A percentile compares a stretch with the other conserved stretches of the same genome.
Conservation (phyloP, 37 sponge, comb jelly and placozoan species). For the Corticium candelabrum region DNA sequence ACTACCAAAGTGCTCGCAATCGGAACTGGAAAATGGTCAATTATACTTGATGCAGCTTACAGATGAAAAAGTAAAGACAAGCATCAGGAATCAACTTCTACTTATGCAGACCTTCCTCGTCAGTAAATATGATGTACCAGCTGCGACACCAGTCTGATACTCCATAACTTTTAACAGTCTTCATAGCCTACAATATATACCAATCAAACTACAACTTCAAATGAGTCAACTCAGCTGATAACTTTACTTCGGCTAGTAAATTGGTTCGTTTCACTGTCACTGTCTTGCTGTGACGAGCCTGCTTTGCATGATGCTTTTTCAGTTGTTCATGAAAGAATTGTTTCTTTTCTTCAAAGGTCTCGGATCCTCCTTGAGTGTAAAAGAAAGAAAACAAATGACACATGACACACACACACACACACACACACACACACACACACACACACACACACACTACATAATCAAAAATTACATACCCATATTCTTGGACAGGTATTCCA, state of each 20-base stretch:
- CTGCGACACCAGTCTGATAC: constrained; percentile 53
- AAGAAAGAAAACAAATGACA: background rate
- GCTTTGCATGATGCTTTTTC: constrained; percentile 19
- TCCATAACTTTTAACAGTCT: constrained; percentile 23
- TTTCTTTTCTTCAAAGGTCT: constrained; percentile 62
- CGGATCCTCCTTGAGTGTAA: constrained; percentile 53
- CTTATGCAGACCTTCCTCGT: constrained; percentile 84
- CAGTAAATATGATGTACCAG: constrained; percentile 43
- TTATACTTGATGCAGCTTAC: too few relatives aligned
- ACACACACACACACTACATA: background rate
- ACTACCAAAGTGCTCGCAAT: too few relatives aligned
- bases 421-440: constrained; percentile 5
- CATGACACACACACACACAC: background rate
- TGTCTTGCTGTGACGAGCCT: constrained; percentile 12
- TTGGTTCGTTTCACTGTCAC: constrained; percentile 25
- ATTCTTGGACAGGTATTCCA: constrained; percentile 54
- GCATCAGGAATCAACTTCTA: too few relatives aligned
- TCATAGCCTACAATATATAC: constrained; percentile 52
- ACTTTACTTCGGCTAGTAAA: constrained; percentile 55
- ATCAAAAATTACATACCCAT: constrained; percentile 34
- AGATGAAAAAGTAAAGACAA: too few relatives aligned
- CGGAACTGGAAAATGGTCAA: too few relatives aligned
- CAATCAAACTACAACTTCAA: too few relatives aligned
- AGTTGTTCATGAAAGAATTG: constrained; percentile 46
- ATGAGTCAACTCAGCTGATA: too few relatives aligned